Conservation (phyloP, 1,140 invertebrate species). For the Druon quercuslanigerum region DNA sequence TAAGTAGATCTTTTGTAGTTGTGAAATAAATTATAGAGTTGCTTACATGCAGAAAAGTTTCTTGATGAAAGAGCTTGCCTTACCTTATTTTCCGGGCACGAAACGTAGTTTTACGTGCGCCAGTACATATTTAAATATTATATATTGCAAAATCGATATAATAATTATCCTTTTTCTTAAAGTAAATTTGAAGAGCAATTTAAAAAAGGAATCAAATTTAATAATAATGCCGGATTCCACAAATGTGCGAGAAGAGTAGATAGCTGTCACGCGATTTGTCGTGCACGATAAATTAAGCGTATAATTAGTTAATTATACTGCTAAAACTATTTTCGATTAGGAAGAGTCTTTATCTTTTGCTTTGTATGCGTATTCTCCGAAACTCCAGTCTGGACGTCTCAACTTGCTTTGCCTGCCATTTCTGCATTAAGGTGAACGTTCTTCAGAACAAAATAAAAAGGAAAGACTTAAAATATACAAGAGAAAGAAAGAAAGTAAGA, state of each 20-base stretch:
- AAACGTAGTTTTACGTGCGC: not conserved
- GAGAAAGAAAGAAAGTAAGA: conserved; percentile 20
- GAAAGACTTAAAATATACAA: conserved; percentile 6
- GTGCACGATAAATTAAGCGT: conserved; percentile 59
- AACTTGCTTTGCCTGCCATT: conserved; percentile 32
- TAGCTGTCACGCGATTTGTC: conserved; percentile 55
- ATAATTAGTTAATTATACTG: conserved; percentile 54
- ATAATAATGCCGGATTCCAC: not conserved
- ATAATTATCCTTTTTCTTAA: too few relatives aligned
- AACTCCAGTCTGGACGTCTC: not conserved
- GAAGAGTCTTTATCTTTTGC: conserved; percentile 28
- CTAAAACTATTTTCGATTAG: conserved; percentile 47
- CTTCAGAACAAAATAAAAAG: not conserved
- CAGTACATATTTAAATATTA: not conserved
- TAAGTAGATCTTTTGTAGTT: not conserved
- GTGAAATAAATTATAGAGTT: conserved; percentile 13
- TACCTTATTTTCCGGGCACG: conserved; percentile 1
- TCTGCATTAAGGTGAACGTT: not conserved
- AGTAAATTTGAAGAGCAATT: too few relatives aligned
- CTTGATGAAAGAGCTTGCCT: conserved; percentile 7
- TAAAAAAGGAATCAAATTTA: not conserved
- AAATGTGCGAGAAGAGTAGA: conserved; percentile 36
- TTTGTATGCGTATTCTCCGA: conserved; percentile 27
- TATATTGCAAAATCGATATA: not conserved
- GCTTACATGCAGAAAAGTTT: not conserved